A percentile compares a stretch with the other conserved stretches of the same genome.
These are phyloP conservation scores for Tachysurus vachellii DNA, from an alignment of 2,113 vertebrate genomes.

Conservation along the genomic window DNA sequence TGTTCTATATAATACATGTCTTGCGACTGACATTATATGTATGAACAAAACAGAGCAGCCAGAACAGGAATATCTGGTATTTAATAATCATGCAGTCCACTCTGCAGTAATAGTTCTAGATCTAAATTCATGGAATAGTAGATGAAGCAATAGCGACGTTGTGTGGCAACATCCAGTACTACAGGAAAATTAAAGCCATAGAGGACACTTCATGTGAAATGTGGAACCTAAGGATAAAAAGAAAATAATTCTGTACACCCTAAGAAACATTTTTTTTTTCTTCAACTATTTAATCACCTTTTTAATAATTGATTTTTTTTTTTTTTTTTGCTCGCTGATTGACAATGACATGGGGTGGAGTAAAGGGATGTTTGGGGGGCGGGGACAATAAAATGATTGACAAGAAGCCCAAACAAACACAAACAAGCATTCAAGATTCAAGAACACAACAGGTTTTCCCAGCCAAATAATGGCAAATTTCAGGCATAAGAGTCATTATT, in stretches of 20 bases:
- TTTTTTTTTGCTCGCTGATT: too few relatives aligned
- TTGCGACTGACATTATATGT: background rate
- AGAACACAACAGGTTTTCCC: too few relatives aligned
- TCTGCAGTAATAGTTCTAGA: background rate
- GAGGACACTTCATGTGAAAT: background rate
- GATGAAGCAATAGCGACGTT: slow-evolving; percentile 19
- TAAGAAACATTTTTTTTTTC: too few relatives aligned
- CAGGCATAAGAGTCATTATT: background rate
- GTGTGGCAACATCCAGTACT: background rate
- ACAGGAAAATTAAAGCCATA: background rate
- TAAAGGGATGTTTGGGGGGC: too few relatives aligned
- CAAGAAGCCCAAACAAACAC: too few relatives aligned
- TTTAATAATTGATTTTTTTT: too few relatives aligned
- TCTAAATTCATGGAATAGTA: background rate
- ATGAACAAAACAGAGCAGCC: background rate
- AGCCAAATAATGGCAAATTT: too few relatives aligned
- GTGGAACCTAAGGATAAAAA: too few relatives aligned
- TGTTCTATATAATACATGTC: background rate
- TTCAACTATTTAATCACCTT: background rate
- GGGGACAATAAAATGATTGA: too few relatives aligned
- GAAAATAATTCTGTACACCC: background rate
- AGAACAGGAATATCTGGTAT: background rate
- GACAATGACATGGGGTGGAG: too few relatives aligned
- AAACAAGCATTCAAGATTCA: too few relatives aligned
- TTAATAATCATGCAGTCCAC: background rate